Base-by-base conservation (phyloP, 1,140 invertebrate species). In the Muscidifurax raptorellus region DNA sequence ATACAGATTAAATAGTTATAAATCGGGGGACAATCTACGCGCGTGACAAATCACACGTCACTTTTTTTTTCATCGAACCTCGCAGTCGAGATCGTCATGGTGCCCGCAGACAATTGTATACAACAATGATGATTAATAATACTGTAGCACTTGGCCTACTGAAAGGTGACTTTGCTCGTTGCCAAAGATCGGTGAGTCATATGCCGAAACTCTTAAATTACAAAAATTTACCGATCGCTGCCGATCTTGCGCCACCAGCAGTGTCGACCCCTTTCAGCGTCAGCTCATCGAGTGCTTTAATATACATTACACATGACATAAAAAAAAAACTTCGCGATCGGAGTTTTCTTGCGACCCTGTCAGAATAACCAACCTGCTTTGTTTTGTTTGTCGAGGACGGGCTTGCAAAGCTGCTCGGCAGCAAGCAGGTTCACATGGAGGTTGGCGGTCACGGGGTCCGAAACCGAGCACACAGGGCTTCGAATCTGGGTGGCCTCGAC, bases 311-410 rank as follows among this genome's bases (percentile, higher is more conserved):
- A 7, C 18, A 66, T 10, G 2, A 66, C 18, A 66, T 2, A 66
- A 66, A 66, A 66, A 25, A 66, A 25, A 66, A 25, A 7, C 18
- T 64, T n/a, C 64, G 10, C 66, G 66, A 30, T 69, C 9, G 52
- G 6, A n/a, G 32, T 84, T 80, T 77, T 72, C 78, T 15, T 72
- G 27, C 10, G n/a, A 27, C 6, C 25, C 28, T 22, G 36, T 15
- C 74, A 27, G 32, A n/a, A n/a, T 66, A 81, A 90, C 90, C 79
- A 90, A 91, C 91, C 91, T 91, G 89, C 76, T 88, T 88, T 89
- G n/a, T n/a, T n/a, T n/a, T n/a, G n/a, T 86, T 90, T 87, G 12
- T 87, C 82, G 80, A 89, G 44, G 64, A 86, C 79, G 0, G 80
- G 44, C 36, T 88, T 88, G 64, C 76, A 85, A 5, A 86, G 67